A percentile compares a stretch with the other conserved stretches of the same genome.
Evolutionary conservation across 2,113 vertebrate genomes (phyloP).

Genomic region (Ramphastos sulfuratus): DNA sequence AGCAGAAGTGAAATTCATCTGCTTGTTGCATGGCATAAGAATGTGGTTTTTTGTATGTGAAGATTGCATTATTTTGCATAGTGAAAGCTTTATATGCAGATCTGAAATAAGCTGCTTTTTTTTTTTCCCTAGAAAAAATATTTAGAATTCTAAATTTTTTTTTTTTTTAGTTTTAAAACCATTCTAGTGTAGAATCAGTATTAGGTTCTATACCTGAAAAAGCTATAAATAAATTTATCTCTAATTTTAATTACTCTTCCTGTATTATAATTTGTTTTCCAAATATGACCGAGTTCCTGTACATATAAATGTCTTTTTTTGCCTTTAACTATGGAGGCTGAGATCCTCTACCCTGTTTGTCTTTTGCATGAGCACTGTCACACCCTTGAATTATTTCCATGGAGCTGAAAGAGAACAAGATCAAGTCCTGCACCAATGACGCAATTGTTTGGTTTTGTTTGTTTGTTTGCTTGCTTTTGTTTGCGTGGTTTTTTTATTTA

Average conservation of each 20-base stretch:
- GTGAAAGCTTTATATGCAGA: neutral
- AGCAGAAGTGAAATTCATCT: neutral
- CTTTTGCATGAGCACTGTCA: neutral
- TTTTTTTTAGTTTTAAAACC: neutral
- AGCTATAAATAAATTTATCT: neutral
- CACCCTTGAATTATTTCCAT: neutral
- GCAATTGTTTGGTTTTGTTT: neutral
- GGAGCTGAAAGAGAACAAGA: neutral
- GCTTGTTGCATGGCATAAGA: neutral
- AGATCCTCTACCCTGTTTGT: neutral
- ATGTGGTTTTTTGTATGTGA: neutral
- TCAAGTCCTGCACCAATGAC: neutral
- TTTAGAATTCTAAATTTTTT: neutral
- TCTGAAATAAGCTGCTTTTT: neutral
- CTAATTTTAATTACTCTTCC: neutral
- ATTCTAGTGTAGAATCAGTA: neutral
- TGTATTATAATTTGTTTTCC: neutral
- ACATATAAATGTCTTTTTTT: too few relatives aligned
- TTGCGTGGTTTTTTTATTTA: neutral
- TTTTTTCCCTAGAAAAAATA: neutral
- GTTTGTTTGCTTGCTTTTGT: too few relatives aligned
- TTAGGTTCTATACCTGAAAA: neutral
- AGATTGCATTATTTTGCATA: neutral
- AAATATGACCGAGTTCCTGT: neutral
- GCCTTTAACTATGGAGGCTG: too few relatives aligned